phyloP scores from a whole-genome alignment of 1,140 invertebrate species.

The Diuraphis noxia region DNA sequence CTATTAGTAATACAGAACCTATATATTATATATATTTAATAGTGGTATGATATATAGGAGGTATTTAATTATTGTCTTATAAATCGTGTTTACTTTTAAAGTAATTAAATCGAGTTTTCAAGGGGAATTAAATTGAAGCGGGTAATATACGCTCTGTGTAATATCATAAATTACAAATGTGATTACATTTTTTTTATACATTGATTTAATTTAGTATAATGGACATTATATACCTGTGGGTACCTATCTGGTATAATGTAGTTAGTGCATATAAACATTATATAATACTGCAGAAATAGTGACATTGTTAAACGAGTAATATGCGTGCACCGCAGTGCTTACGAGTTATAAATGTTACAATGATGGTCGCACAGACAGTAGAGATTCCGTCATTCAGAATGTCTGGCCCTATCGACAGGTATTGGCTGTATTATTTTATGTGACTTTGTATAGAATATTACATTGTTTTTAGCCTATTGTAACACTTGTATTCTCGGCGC shows the following conservation, averaged over 20 bases:
- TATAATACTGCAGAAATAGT: background rate
- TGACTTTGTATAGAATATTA: background rate
- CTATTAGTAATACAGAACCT: background rate
- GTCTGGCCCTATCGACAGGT: background rate
- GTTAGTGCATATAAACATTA: background rate
- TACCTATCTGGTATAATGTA: background rate
- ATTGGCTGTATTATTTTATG: background rate
- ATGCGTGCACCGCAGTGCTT: background rate
- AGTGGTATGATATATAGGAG: background rate
- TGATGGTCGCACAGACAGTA: background rate
- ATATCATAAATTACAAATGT: background rate
- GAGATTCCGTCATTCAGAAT: background rate
- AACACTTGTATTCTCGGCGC: background rate
- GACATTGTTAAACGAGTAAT: background rate
- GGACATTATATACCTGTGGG: background rate
- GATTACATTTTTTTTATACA: background rate
- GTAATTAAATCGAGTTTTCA: background rate
- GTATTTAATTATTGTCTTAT: constrained; percentile 10
- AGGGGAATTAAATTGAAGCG: background rate
- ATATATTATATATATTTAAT: background rate
- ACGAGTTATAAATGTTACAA: too few species aligned
- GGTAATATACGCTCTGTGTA: background rate
- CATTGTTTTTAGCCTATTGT: background rate
- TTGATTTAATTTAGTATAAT: constrained; percentile 11
- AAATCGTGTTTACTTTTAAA: constrained; percentile 1